Base-by-base conservation (phyloP, 2,888 invertebrate species). In the Polydrusus pterygomalis region DNA sequence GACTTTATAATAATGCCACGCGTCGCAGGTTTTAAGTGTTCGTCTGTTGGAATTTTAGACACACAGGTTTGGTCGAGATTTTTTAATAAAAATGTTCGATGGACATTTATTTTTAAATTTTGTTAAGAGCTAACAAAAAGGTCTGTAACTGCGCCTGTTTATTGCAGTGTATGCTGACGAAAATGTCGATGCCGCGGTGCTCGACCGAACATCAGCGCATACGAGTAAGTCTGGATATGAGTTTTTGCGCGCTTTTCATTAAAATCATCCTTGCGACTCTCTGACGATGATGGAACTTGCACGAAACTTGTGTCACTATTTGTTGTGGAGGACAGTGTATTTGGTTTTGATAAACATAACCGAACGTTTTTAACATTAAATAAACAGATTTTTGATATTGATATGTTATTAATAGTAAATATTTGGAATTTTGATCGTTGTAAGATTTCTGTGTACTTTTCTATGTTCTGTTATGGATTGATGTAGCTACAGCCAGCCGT, bases 91-190 rank as follows among this genome's bases (percentile, higher is more conserved):
- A n/a, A 25, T 25, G 25, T 25, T 25, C 25, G 5, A 25, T 3
- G 25, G 25, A 25, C 25, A 25, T 25, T 34, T 34, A 7, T 34
- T 8, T 7, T 34, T 34, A 34, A 34, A 40, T 60, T 60, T 38
- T 60, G 17, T 38, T 60, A 60, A 43, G 68, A 47, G 65, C 75
- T 74, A 77, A 74, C 74, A 70, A 70, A 74, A 76, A 70, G 69
- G 73, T 70, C 60, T 69, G 71, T 65, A 69, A 78, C 58, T 60
- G 73, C 67, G 72, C 62, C 70, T 74, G 73, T 80, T 78, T 80
- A 88, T 95, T 95, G 89, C 95, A 96, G 96, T 94, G 92, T 89
- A 93, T 95, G 93, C 93, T 96, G 92, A 94, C 95, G 91, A 93
- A 93, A 91, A 93, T 94, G 93, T 93, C 94, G 90, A 92, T 93